Percentiles rank a stretch among this genome's conserved stretches.
phyloP scores from a whole-genome alignment of 1,140 invertebrate species.

The Scaptomyza montana region DNA sequence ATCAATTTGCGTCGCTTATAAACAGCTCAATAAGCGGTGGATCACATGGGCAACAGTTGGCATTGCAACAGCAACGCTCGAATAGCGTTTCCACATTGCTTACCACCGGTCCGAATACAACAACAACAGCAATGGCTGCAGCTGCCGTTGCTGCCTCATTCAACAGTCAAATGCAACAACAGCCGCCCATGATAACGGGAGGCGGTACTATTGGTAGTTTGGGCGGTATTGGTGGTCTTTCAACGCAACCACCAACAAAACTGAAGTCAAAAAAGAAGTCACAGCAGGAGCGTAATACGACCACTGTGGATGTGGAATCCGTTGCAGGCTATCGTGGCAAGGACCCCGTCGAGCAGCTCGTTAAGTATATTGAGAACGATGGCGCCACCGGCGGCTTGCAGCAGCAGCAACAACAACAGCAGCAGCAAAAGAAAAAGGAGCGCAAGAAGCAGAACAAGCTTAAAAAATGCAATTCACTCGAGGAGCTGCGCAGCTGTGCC shows the following conservation, averaged over 20 bases:
- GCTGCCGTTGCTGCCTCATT: constrained; percentile 54
- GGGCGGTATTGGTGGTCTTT: background rate
- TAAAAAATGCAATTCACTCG: constrained; percentile 88
- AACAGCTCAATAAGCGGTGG: constrained; percentile 38
- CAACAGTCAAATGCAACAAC: constrained; percentile 6
- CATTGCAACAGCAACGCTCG: constrained; percentile 44
- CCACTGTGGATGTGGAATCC: constrained; percentile 85
- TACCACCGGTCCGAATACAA: constrained; percentile 45
- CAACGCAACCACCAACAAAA: constrained; percentile 50
- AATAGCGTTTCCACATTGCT: constrained; percentile 59
- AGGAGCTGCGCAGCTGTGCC: constrained; percentile 86
- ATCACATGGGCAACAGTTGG: constrained; percentile 12
- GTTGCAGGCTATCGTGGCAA: constrained; percentile 86
- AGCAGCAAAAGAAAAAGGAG: constrained; percentile 67
- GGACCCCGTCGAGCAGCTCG: constrained; percentile 85
- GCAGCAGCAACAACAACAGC: constrained; percentile 17
- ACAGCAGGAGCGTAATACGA: constrained; percentile 85
- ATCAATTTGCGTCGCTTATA: constrained; percentile 57
- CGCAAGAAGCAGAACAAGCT: constrained; percentile 82
- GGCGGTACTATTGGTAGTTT: background rate
- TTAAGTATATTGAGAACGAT: constrained; percentile 84
- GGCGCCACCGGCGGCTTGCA: constrained; percentile 21
- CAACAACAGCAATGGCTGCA: constrained; percentile 59
- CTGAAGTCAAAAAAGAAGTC: constrained; percentile 74
- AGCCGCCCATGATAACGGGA: background rate